Base-by-base conservation (phyloP, 2,888 invertebrate genomes). In the Ganaspis brasiliensis region DNA sequence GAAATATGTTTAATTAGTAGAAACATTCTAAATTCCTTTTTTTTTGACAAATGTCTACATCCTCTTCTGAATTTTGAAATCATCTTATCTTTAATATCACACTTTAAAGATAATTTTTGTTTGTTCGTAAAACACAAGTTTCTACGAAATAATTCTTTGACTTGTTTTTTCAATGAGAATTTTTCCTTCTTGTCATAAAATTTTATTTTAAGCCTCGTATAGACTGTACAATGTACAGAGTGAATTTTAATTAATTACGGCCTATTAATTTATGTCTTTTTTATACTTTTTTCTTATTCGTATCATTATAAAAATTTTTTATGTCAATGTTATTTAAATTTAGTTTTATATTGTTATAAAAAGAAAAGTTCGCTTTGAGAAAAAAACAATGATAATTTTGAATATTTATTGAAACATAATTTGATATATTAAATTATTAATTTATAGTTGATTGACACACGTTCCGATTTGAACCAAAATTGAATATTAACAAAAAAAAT, bases 41-140 rank as follows among this genome's bases (percentile, higher is more conserved):
- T 16, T 52, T 52, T 52, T 9, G 19, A 52, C 31, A 31, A 31
- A 31, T 31, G 31, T 31, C 31, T 31, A 31, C 31, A 31, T 31
- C 10, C n/a, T 56, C 56, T 56, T 24, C 1, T 40, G 12, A 21
- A 63, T 37, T 40, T 40, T 40, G 37, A 14, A 37, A 63, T 21
- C 19, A 40, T 35, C 37, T 63, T 63, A 63, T 63, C 63, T 16
- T 37, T 63, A 24, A 63, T 37, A 63, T 37, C n/a, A 63, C 40
- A 37, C 40, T 12, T 63, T 63, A 16, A 14, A 63, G 63, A 63
- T 63, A 21, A 63, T 63, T 63, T 63, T 63, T 63, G 37, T 63
- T 63, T 63, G 63, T 21, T 21, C 8, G 12, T 21, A 14, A 63
- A 63, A 40, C 37, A 35, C 31, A 40, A 40, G 16, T 63, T 35